Evolutionary conservation across 2,113 vertebrate genomes (phyloP), one percentile per base, ranked within the genome.

Genomic region (Labeo rohita): DNA sequence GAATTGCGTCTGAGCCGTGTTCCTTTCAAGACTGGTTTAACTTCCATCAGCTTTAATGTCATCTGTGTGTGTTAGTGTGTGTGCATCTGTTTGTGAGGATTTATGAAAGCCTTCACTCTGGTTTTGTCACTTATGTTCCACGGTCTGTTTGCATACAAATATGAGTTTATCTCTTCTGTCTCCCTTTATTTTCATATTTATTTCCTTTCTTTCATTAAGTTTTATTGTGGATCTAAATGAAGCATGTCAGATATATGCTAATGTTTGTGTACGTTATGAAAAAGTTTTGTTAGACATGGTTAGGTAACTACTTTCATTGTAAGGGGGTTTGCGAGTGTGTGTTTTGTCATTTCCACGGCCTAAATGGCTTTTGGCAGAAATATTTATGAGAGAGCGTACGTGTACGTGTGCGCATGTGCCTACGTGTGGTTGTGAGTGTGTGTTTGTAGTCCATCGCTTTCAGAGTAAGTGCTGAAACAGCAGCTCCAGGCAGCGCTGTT

Each of bases 401-500:
- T 45, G 47, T 43, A 39, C 6, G 28, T 78, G 43, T 39, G 43
- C 10, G 39, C 73, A 18, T 50, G 16, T 59, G 43, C 16, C 18
- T 61, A 65, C 8, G 15, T 50, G 39, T 66, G 39, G 39, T 36
- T 28, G 52, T 16, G 13, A 50, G 74, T 70, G 66, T 59, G 76
- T 43, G 75, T 70, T 77, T 80, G 68, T n/a, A 56, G 56, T 84
- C 76, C 61, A 59, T 39, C 23, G 77, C 85, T 84, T 50, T 72
- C 43, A 85, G 83, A 65, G 18, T 47, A 79, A 82, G 36, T 89
- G 88, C 85, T 87, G 83, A 89, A 83, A 56, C 88, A 78, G 88
- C 88, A 89, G 34, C 83, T 78, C n/a, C 43, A 39, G 52, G 70
- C 77, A 61, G 78, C 73, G 79, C 73, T 73, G 72, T 84, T 89